Base-by-base conservation (phyloP, 2,888 invertebrate species). In the Nezara viridula region DNA sequence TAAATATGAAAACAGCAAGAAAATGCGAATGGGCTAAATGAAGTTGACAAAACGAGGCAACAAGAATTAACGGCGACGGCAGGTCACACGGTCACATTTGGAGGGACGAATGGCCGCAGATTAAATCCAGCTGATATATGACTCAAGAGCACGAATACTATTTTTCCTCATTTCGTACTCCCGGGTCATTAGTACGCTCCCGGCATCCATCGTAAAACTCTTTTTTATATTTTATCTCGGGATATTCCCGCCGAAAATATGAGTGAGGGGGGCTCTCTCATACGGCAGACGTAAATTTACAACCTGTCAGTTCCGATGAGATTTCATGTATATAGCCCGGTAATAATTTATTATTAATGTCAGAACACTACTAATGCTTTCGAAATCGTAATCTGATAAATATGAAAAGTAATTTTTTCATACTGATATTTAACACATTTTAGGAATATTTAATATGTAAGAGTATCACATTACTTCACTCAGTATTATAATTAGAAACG, bases 171-270 rank as follows among this genome's bases (percentile, higher is more conserved):
- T 73, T 73, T 73, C 32, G 66, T 73, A 73, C 37, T 10, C 66
- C 16, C 16, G 37, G 66, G 37, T 73, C 66, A 73, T 73, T 73
- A 73, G 66, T 73, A 73, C 66, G 66, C 66, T 21, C 32, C 37
- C 66, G 32, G 66, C 66, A 37, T 73, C 66, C 66, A 73, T 73
- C 66, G 19, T 73, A 73, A 73, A 73, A 73, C 37, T 73, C 66
- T 73, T 37, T 73, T 73, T 73, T 73, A 37, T 73, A 73, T 73
- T 73, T 73, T 73, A 73, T 73, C 66, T 73, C 66, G 32, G 66
- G 66, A 73, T 73, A 73, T 73, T 37, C 19, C 19, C 32, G 19
- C 66, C 66, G 19, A 37, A 73, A 73, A 73, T 73, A 73, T 73
- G 66, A 37, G 66, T 37, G 66, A 32, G 37, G 19, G 55, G 60